These are phyloP conservation scores for Portunus trituberculatus DNA, from an alignment of 1,140 invertebrate genomes.

Conservation along the genomic window DNA sequence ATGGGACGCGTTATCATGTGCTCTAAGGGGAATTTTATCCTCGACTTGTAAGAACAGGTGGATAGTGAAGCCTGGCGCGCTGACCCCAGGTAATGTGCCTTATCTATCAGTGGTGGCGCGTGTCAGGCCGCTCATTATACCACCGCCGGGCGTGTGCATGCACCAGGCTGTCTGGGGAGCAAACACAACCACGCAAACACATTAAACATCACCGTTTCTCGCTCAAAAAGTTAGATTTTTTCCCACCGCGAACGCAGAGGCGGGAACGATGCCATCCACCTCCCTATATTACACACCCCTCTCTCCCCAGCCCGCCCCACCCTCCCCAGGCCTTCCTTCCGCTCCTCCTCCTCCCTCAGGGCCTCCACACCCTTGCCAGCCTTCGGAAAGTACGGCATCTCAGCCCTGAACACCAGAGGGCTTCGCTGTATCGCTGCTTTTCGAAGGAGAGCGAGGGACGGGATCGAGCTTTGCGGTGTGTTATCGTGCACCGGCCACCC, in stretches of 20 bases:
- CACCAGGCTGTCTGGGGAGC: neutral
- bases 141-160: too few relatives aligned
- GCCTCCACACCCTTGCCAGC: slow-evolving; percentile 7
- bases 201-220: too few relatives aligned
- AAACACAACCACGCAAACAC: neutral
- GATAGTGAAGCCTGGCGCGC: slow-evolving; percentile 49
- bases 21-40: slow-evolving; percentile 76
- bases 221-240: slow-evolving; percentile 53
- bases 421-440: neutral
- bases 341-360: neutral
- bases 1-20: slow-evolving; percentile 72
- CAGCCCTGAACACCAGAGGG: neutral
- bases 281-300: slow-evolving; percentile 63
- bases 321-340: neutral
- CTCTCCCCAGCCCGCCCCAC: neutral
- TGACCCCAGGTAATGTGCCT: neutral
- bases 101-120: slow-evolving; percentile 15
- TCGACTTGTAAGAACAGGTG: slow-evolving; percentile 75
- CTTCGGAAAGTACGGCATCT: neutral
- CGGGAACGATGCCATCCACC: slow-evolving; percentile 57
- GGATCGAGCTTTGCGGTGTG: neutral
- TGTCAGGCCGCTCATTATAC: neutral
- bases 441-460: neutral
- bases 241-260: slow-evolving; percentile 67
- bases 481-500: neutral